Base-by-base conservation (phyloP, 2,888 invertebrate genomes). In the Drosophila percnosoma region DNA sequence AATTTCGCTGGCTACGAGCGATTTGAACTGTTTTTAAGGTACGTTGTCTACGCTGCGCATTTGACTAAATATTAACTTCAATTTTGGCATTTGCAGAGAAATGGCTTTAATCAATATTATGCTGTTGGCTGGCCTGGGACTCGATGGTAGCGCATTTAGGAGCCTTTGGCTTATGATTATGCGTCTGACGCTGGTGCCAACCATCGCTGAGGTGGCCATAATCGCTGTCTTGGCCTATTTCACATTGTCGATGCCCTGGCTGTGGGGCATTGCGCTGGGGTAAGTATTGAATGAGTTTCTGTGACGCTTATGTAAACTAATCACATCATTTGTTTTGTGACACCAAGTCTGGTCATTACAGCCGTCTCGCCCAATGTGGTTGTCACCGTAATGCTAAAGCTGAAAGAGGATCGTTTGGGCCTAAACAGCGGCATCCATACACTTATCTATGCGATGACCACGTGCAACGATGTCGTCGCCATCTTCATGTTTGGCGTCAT, bases 301-400 rank as follows among this genome's bases (percentile, higher is more conserved):
- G 15, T 53, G 29, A n/a, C 15, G 55, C 31, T 42, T 42, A 57
- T 34, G 6, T 36, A 53, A 54, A 54, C 62, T 29, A 52, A 29
- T 61, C 27, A 49, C 29, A 21, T 34, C 29, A 10, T 52, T 49
- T 68, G n/a, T 76, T 75, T 21, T 67, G 45, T 24, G 15, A 15
- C 8, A 45, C 24, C 3, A 24, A 95, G 95, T 40, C 94, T 95
- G 83, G 94, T 95, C 6, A 91, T 95, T 78, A 95, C 95, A 24
- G 96, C 96, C 6, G 96, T 96, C 1, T 96, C 96, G 0, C 96
- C 96, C 1, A 96, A 96, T 70, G 96, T 96, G 40, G 95, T 96
- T 52, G 96, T 96, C 27, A 96, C 96, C 0, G 94, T 95, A 15
- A 94, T 96, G 91, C 93, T 96, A 27, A 92, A 93, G 67, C 92